Conservation (phyloP, 1,140 invertebrate species). For the Apolygus lucorum region DNA sequence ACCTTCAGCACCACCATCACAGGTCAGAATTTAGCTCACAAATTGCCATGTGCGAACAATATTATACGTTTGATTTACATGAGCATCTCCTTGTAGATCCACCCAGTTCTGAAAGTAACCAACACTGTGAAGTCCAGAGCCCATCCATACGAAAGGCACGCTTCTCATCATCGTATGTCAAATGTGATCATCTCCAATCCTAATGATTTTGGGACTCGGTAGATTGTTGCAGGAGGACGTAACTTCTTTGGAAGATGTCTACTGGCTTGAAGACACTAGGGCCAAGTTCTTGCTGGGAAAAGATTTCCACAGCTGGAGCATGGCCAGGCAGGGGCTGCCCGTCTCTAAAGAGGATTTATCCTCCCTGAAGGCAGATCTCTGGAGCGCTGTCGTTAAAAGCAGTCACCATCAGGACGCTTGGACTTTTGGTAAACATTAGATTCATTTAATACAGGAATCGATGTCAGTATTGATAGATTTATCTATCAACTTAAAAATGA, state of each 20-base stretch:
- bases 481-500: no score
- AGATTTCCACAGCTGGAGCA: slow-evolving; percentile 68
- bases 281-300: slow-evolving; percentile 63
- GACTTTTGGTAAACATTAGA: slow-evolving; percentile 76
- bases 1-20: slow-evolving; percentile 63
- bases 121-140: no score
- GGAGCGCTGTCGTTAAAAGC: slow-evolving; percentile 76
- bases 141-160: no score
- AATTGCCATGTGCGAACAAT: no score
- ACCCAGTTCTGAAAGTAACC: no score
- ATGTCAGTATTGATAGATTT: no score
- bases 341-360: slow-evolving; percentile 68
- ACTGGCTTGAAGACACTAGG: slow-evolving; percentile 73
- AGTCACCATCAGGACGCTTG: slow-evolving; percentile 78
- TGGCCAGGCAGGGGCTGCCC: slow-evolving; percentile 64
- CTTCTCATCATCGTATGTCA: no score
- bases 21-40: slow-evolving; percentile 53
- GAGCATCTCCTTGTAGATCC: no score
- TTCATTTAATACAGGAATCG: no score
- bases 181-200: no score
- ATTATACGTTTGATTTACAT: no score
- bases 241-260: slow-evolving; percentile 72
- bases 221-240: slow-evolving; percentile 71
- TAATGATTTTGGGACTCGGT: background rate
- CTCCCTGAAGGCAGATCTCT: slow-evolving; percentile 68